Evolutionary conservation across 2,113 vertebrate genomes (phyloP).

Genomic region (Hoplias malabaricus): DNA sequence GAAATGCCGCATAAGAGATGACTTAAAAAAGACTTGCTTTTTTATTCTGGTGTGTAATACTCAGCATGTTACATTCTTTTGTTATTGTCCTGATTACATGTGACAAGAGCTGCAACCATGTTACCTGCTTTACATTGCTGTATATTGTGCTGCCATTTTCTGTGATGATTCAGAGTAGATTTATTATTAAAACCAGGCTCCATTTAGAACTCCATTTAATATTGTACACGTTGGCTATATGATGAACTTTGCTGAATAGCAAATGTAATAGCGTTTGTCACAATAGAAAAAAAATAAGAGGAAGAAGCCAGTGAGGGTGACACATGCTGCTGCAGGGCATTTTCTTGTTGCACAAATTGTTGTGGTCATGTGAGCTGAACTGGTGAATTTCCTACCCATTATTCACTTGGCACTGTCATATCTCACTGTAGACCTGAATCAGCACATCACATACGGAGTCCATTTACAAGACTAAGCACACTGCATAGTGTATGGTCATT

Average conservation of each 20-base stretch:
- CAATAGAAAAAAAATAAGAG: background rate
- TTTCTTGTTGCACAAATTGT: background rate
- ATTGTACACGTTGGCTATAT: background rate
- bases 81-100: no score
- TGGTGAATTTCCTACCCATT: background rate
- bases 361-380: background rate
- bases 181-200: no score
- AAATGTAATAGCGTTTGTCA: background rate
- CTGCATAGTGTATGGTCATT: background rate
- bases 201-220: no score
- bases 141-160: no score
- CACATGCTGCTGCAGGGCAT: conserved; percentile 19
- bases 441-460: background rate
- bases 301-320: background rate
- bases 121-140: no score
- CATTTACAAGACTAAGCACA: background rate
- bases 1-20: no score
- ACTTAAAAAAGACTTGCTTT: no score
- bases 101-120: no score
- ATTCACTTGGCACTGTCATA: background rate
- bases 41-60: no score
- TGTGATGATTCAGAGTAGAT: no score
- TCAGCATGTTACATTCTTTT: no score
- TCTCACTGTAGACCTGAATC: background rate
- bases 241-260: background rate